phyloP scores from a whole-genome alignment of 2,113 vertebrate genomes.

The Proterorhinus semilunaris region DNA sequence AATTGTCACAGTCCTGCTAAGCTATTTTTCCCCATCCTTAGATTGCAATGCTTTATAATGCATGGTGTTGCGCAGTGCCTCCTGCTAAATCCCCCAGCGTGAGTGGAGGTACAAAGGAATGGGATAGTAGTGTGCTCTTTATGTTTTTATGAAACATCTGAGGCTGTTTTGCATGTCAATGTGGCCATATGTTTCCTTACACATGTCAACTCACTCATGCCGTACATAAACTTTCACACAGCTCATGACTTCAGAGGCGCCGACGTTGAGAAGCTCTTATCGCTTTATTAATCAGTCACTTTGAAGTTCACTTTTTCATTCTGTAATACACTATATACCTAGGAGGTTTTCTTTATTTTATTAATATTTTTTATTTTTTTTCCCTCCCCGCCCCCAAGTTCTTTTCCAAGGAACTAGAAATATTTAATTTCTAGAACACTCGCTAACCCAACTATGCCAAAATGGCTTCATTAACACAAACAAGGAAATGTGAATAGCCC shows the following conservation, averaged over 20 bases:
- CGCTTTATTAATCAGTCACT: constrained; percentile 7
- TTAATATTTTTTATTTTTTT: too few species aligned
- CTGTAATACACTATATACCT: constrained; percentile 5
- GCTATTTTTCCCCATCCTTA: constrained; percentile 34
- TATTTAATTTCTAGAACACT: background rate
- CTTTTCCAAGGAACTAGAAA: too few species aligned
- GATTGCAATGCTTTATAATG: constrained; percentile 44
- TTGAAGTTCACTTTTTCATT: constrained; percentile 20
- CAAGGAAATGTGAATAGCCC: too few species aligned
- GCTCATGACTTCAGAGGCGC: constrained; percentile 16
- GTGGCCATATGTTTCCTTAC: constrained; percentile 41
- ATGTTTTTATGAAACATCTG: constrained; percentile 65
- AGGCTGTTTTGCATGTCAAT: constrained; percentile 40
- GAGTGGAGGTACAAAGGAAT: constrained; percentile 55
- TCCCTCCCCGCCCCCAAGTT: too few species aligned
- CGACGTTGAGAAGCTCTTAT: constrained; percentile 7
- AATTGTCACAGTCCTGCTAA: constrained; percentile 51
- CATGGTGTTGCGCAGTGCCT: constrained; percentile 48
- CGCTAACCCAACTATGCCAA: too few species aligned
- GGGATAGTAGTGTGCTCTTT: constrained; percentile 55
- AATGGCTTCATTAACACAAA: too few species aligned
- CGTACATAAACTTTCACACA: constrained; percentile 9
- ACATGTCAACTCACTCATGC: constrained; percentile 18
- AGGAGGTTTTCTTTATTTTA: background rate
- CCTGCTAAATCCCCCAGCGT: constrained; percentile 52